phyloP scores from a whole-genome alignment of 2,797 vertebrate genomes.

The Periophthalmus magnuspinnatus region DNA sequence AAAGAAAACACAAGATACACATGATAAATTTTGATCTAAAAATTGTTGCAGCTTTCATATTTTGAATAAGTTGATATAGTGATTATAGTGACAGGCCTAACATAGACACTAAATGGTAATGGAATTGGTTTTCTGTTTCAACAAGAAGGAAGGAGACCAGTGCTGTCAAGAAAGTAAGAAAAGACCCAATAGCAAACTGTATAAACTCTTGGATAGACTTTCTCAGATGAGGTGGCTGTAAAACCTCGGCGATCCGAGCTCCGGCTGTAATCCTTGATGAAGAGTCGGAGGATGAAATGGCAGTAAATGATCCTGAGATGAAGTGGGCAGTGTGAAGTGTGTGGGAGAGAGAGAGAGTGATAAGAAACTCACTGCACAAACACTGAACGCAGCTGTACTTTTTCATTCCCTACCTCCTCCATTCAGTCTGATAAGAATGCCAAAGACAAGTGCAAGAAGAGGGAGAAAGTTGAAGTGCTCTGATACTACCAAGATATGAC shows the following conservation, averaged over 20 bases:
- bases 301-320: constrained; percentile 38
- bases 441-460: constrained; percentile 29
- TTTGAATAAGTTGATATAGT: too few species aligned
- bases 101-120: not conserved
- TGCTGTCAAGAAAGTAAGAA: not conserved
- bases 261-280: constrained; percentile 32
- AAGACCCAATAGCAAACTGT: constrained; percentile 2
- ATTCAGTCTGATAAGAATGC: constrained; percentile 61
- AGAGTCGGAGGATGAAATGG: constrained; percentile 41
- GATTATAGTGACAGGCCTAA: too few species aligned
- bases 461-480: constrained; percentile 44
- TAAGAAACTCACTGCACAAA: constrained; percentile 67
- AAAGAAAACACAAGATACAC: too few species aligned
- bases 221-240: constrained; percentile 27
- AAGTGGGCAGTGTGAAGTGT: constrained; percentile 39
- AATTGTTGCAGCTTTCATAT: too few species aligned
- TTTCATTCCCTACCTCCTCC: constrained; percentile 53
- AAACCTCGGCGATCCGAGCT: constrained; percentile 20
- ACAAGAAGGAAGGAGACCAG: not conserved
- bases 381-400: constrained; percentile 60
- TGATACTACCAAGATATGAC: constrained; percentile 41
- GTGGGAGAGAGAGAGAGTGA: constrained; percentile 61
- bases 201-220: constrained; percentile 1
- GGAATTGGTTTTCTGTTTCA: not conserved
- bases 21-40: too few species aligned